Conservation (phyloP, 2,797 vertebrate species). For the Sphenodon punctatus region DNA sequence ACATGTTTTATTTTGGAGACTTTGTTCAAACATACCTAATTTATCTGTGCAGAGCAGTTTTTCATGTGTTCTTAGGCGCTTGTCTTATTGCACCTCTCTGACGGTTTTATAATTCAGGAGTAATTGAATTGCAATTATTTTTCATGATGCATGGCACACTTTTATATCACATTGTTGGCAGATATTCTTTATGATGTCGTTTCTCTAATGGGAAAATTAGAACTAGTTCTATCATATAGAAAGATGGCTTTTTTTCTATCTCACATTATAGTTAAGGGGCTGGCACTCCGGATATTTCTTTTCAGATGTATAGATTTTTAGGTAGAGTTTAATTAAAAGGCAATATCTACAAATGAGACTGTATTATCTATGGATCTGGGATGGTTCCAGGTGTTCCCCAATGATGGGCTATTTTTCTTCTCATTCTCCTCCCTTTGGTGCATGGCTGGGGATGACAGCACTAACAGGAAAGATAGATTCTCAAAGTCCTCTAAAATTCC, state of each 20-base stretch:
- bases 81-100: constrained; percentile 73
- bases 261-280: constrained; percentile 65
- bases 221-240: constrained; percentile 67
- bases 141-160: constrained; percentile 74
- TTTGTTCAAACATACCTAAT: constrained; percentile 69
- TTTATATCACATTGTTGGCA: constrained; percentile 77
- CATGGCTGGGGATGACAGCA: no score
- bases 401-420: constrained; percentile 50
- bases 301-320: constrained; percentile 68
- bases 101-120: constrained; percentile 73
- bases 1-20: constrained; percentile 56
- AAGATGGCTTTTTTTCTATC: constrained; percentile 66
- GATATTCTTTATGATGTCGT: constrained; percentile 74
- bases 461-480: no score
- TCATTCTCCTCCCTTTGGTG: no score
- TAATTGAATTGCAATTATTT: constrained; percentile 81
- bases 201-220: constrained; percentile 79
- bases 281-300: constrained; percentile 52
- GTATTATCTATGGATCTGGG: constrained; percentile 36
- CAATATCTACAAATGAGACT: constrained; percentile 27
- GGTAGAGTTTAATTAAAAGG: constrained; percentile 53
- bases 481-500: constrained; percentile 43
- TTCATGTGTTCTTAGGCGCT: constrained; percentile 63
- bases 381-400: constrained; percentile 37
- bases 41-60: constrained; percentile 68